Evolutionary conservation across 2,113 vertebrate species (phyloP).

Genomic region (Petaurus breviceps): DNA sequence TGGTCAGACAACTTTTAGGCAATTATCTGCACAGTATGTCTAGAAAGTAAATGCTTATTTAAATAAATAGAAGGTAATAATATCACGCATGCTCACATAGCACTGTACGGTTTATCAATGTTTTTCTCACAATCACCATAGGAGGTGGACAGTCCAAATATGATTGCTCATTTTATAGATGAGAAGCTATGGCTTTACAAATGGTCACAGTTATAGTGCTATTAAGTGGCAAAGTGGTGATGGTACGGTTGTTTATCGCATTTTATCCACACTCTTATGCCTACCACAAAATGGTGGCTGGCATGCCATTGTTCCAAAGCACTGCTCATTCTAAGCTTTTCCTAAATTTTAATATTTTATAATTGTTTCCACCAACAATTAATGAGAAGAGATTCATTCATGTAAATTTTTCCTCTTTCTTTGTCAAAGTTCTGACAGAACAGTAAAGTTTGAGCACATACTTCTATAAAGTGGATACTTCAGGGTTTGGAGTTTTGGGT

Average conservation of each 20-base stretch:
- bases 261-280: not conserved
- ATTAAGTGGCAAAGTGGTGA: not conserved
- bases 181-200: not conserved
- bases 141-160: not conserved
- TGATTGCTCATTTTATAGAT: not conserved
- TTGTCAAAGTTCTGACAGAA: conserved; percentile 30
- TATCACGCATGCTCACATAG: not conserved
- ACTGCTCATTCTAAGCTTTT: conserved; percentile 34
- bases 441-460: conserved; percentile 27
- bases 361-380: not conserved
- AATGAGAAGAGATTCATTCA: conserved; percentile 9
- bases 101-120: conserved; percentile 16
- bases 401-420: conserved; percentile 42
- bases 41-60: conserved; percentile 35
- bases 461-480: conserved; percentile 3
- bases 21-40: conserved; percentile 5
- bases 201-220: not conserved
- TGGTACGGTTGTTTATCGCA: not conserved
- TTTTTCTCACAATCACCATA: conserved; percentile 21
- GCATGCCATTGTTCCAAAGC: not conserved
- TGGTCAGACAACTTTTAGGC: not conserved
- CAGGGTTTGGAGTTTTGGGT: not conserved
- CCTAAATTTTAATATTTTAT: not conserved
- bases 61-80: conserved; percentile 16
- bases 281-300: not conserved